Base-by-base conservation (phyloP, 2,888 invertebrate species). In the Caenorhabditis sinica region DNA sequence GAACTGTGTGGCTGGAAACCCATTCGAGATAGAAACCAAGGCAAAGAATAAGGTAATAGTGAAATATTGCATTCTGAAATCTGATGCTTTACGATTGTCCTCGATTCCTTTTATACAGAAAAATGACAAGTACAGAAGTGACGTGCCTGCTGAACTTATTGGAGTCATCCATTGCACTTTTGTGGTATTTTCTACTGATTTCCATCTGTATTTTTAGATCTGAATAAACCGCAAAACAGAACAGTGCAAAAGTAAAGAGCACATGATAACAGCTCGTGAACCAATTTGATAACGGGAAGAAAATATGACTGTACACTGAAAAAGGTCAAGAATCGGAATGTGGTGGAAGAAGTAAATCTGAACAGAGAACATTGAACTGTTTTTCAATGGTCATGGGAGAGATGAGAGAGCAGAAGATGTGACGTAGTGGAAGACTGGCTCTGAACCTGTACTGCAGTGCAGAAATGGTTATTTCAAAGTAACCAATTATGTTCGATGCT, bases 1-100 rank as follows among this genome's bases (percentile, higher is more conserved):
- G 45, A 75, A 30, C 25, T 58, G 58, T 15, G 75, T 74, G 53
- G 65, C 74, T n/a, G 69, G 69, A 40, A 40, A 69, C 25, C 40
- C 53, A 56, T 28, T 6, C 15, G 49, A 60, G 15, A 33, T 1
- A 2, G 40, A 20, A 63, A 63, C 3, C 2, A 63, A 53, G 11
- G 58, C 6, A 2, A 72, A 1, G 9, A 23, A 20, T 13, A 40
- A 23, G 23, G 23, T 56, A 25, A 8, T 20, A 61, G 23, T 23
- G 23, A 43, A 5, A 15, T 3, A 25, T 15, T 63, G 20, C 63
- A 63, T 63, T 1, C 1, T 25, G n/a, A n/a, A n/a, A 5, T 20
- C 0, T 40, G 63, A 40, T 63, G 20, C 13, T 15, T 43, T 17
- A 2, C 23, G 2, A 15, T 40, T 3, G 4, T 23, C 9, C 4